These are phyloP conservation scores for Drosophila testacea DNA, from an alignment of 2,888 invertebrate genomes.

Conservation along the genomic window DNA sequence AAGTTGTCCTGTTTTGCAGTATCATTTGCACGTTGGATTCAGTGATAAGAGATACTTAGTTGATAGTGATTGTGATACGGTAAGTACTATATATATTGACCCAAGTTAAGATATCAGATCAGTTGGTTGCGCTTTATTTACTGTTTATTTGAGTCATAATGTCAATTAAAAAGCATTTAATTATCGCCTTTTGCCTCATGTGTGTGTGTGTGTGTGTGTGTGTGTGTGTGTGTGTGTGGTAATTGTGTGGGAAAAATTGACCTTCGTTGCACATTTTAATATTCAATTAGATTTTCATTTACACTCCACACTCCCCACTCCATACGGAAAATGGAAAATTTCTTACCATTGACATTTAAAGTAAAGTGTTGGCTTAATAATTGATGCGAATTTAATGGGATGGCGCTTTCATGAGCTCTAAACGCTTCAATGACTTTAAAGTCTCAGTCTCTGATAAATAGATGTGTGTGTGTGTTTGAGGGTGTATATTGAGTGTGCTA, in stretches of 20 bases:
- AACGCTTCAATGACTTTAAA: conserved; percentile 19
- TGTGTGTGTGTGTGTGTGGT: neutral
- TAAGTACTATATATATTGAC: conserved; percentile 3
- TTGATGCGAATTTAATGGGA: conserved; percentile 54
- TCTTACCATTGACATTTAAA: conserved; percentile 27
- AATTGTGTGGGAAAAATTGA: conserved; percentile 38
- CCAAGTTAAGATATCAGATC: neutral
- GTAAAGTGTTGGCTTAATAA: conserved; percentile 45
- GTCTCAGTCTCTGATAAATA: conserved; percentile 19
- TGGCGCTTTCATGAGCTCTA: neutral
- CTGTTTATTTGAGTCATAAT: conserved; percentile 3
- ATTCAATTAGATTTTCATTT: conserved; percentile 29
- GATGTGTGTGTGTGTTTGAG: conserved; percentile 1
- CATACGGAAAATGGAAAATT: neutral
- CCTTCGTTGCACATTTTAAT: conserved; percentile 59
- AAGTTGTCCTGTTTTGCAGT: neutral
- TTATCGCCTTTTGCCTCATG: no score
- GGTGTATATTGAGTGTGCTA: conserved; percentile 30
- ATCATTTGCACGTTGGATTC: neutral
- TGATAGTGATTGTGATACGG: neutral
- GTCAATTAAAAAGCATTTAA: conserved; percentile 22
- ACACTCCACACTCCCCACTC: neutral
- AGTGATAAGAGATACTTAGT: neutral
- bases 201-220: neutral
- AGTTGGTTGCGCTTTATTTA: conserved; percentile 4